Evolutionary conservation across 2,888 invertebrate species (phyloP), one percentile per base, ranked within the genome.

Genomic region (Agrotis segetum): DNA sequence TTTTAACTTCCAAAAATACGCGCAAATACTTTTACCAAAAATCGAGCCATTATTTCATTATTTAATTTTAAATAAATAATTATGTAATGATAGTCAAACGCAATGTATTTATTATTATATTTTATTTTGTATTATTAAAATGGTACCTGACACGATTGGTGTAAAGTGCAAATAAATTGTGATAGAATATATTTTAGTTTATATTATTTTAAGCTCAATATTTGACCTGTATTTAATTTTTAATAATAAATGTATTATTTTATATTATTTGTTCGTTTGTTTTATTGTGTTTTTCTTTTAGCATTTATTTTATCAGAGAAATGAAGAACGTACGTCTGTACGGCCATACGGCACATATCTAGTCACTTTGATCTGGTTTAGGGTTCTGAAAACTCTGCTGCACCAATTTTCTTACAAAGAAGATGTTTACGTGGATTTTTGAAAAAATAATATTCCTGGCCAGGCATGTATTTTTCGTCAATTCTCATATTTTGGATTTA

Each of bases 121-220:
- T 62, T 67, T 56, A 24, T 49, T 56, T 65, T 64, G 55, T 82
- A 65, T 75, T 73, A 71, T 70, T 68, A 24, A 63, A 80, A 82
- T 52, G 40, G 87, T 88, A 88, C 90, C 87, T 88, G 88, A 87
- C 82, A 77, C 66, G 59, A 65, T 77, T 84, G 49, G 82, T 84
- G 79, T 71, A 85, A 84, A 81, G 70, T 77, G 72, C 58, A 82
- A 86, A 85, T 14, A 71, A 72, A 71, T 87, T 91, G 91, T 92
- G 90, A 91, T 91, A 88, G 71, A 79, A 77, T 73, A 79, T 77
- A 79, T 77, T 78, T 74, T 84, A 81, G 79, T 84, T 83, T 69
- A 79, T 74, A 79, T 72, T 84, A 84, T 82, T 82, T 82, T 82
- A 88, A 88, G 89, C 84, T 79, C 73, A 86, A 85, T 83, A 66